Evolutionary conservation across 2,888 invertebrate genomes (phyloP).

Genomic region (Synergus laeviventris): DNA sequence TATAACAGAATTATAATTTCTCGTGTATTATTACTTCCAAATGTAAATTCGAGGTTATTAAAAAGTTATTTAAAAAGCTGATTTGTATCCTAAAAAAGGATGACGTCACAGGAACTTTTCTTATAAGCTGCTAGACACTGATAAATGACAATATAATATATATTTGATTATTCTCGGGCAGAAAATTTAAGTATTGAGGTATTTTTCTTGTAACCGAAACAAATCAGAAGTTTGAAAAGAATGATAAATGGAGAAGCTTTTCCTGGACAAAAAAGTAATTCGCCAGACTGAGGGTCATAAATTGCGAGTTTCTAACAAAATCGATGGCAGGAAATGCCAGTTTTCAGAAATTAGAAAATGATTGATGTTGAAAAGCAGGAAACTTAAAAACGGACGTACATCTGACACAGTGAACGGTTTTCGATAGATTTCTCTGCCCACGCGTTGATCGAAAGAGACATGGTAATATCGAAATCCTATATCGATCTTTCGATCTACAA

Average conservation of each 20-base stretch:
- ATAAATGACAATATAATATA: neutral
- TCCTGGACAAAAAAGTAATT: neutral
- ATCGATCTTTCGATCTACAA: slow-evolving; percentile 38
- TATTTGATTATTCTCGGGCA: neutral
- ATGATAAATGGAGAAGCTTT: neutral
- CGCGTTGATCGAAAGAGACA: slow-evolving; percentile 8
- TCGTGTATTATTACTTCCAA: neutral
- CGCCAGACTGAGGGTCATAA: neutral
- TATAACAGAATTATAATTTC: neutral
- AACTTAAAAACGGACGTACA: neutral
- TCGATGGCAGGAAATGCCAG: slow-evolving; percentile 6
- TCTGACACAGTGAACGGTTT: slow-evolving; percentile 1
- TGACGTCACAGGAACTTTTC: neutral
- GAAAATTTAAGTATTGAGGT: neutral
- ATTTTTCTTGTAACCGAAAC: neutral
- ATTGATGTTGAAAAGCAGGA: slow-evolving; percentile 6
- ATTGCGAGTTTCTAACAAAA: neutral
- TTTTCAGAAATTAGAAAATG: slow-evolving; percentile 15
- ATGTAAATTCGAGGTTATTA: neutral
- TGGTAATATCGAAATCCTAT: slow-evolving; percentile 25
- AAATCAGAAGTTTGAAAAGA: slow-evolving; percentile 9
- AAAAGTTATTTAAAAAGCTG: too few relatives aligned
- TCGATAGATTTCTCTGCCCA: slow-evolving; percentile 19
- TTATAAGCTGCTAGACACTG: neutral
- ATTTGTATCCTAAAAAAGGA: neutral